Conservation (phyloP, 2,113 vertebrate genomes). For the Neofelis nebulosa region DNA sequence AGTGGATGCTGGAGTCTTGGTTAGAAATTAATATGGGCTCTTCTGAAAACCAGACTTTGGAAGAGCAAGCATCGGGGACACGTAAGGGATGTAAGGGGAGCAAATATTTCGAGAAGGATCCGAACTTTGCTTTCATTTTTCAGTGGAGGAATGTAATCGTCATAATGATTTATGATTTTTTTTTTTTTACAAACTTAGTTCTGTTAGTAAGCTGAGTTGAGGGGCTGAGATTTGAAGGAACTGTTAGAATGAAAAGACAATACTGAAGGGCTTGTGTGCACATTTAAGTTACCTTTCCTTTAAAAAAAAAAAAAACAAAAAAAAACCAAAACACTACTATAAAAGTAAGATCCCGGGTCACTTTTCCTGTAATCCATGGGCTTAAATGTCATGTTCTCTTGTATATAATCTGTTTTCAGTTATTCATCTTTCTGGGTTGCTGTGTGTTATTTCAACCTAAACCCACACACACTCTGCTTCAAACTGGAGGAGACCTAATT, state of each 20-base stretch:
- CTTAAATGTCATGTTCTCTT: slow-evolving; percentile 17
- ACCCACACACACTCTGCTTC: neutral
- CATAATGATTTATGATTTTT: slow-evolving; percentile 66
- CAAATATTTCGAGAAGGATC: slow-evolving; percentile 63
- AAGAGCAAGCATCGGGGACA: neutral
- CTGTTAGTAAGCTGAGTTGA: slow-evolving; percentile 15
- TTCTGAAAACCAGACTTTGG: slow-evolving; percentile 49
- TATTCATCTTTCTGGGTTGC: slow-evolving; percentile 37
- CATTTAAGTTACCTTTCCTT: neutral
- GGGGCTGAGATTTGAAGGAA: neutral
- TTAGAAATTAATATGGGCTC: slow-evolving; percentile 44
- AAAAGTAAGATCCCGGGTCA: slow-evolving; percentile 32
- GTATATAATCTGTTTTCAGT: neutral
- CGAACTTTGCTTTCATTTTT: slow-evolving; percentile 79
- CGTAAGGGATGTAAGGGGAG: neutral
- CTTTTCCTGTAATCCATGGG: neutral
- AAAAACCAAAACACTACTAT: neutral
- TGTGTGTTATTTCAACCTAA: neutral
- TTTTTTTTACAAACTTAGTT: slow-evolving; percentile 73
- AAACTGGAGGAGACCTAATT: slow-evolving; percentile 35
- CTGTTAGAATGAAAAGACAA: neutral
- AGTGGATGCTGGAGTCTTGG: slow-evolving; percentile 23
- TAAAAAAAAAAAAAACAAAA: neutral
- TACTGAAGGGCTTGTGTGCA: neutral
- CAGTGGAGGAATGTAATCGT: slow-evolving; percentile 70